phyloP scores from a whole-genome alignment of 2,888 invertebrate genomes.

The Timandra comae region DNA sequence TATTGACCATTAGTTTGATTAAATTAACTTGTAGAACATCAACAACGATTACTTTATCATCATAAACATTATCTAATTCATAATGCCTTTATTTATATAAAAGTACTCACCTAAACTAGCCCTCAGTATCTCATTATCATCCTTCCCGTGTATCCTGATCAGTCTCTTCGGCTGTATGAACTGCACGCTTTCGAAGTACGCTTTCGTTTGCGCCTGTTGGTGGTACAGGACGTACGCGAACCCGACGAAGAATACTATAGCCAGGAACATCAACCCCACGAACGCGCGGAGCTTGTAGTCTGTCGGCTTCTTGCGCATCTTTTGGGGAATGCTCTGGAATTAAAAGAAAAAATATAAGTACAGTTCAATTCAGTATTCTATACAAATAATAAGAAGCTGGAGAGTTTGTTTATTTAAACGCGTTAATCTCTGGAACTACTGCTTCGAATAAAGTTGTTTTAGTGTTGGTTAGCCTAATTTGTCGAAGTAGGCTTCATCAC shows the following conservation, averaged over 20 bases:
- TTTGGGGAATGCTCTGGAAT: conserved; percentile 85
- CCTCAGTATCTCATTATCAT: conserved; percentile 82
- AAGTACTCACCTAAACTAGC: conserved; percentile 81
- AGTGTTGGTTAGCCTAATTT: no score
- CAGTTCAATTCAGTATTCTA: no score
- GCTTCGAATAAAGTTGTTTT: no score
- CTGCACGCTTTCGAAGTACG: conserved; percentile 89
- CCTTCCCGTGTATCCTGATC: conserved; percentile 83
- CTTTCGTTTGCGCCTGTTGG: conserved; percentile 86
- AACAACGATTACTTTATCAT: no score
- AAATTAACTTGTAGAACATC: no score
- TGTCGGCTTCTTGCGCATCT: conserved; percentile 82
- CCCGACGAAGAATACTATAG: conserved; percentile 87
- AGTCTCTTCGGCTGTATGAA: conserved; percentile 87
- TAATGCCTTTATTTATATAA: no score
- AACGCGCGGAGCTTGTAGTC: conserved; percentile 89
- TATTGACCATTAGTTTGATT: no score
- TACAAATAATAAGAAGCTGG: no score
- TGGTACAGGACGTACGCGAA: conserved; percentile 91
- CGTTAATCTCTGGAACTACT: no score
- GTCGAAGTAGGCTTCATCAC: no score
- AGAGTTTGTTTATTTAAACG: no score
- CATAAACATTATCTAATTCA: no score
- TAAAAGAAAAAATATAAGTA: conserved; percentile 21
- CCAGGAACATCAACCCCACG: conserved; percentile 87